phyloP scores from a whole-genome alignment of 2,113 vertebrate species.

The Pleuronectes platessa region DNA sequence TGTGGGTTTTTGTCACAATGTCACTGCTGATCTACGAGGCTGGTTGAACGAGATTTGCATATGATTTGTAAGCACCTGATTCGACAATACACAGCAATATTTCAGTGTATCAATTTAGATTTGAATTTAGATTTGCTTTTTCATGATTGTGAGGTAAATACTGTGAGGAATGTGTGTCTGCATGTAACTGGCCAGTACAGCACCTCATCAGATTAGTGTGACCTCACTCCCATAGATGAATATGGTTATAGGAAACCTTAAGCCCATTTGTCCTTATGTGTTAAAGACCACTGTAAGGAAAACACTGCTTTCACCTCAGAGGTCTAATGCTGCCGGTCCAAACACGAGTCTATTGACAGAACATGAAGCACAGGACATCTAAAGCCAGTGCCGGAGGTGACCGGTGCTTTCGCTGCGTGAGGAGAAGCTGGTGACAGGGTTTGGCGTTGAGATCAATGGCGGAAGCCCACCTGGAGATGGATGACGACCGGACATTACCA shows the following conservation, averaged over 20 bases:
- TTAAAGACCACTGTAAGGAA: slow-evolving; percentile 11
- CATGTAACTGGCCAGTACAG: too few relatives aligned
- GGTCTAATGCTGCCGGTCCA: slow-evolving; percentile 7
- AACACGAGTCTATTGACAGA: slow-evolving; percentile 52
- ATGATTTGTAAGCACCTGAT: too few relatives aligned
- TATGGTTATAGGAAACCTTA: not conserved
- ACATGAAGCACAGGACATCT: slow-evolving; percentile 34
- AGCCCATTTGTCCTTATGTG: slow-evolving; percentile 10
- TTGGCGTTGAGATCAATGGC: slow-evolving; percentile 68
- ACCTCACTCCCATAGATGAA: too few relatives aligned
- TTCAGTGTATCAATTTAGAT: not conserved
- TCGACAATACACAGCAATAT: not conserved
- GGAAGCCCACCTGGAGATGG: slow-evolving; percentile 78
- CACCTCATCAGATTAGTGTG: too few relatives aligned
- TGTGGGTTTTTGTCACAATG: not conserved
- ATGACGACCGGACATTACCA: slow-evolving; percentile 74
- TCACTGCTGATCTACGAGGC: not conserved
- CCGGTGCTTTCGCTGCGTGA: slow-evolving; percentile 29
- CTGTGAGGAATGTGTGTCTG: too few relatives aligned
- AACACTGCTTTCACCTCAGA: slow-evolving; percentile 9
- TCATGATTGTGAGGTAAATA: too few relatives aligned
- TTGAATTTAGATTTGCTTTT: too few relatives aligned
- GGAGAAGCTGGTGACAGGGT: slow-evolving; percentile 54
- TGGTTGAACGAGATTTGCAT: not conserved
- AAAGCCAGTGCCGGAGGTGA: slow-evolving; percentile 44